Evolutionary conservation across 2,797 vertebrate genomes (phyloP).

Genomic region (Remorina albescens): DNA sequence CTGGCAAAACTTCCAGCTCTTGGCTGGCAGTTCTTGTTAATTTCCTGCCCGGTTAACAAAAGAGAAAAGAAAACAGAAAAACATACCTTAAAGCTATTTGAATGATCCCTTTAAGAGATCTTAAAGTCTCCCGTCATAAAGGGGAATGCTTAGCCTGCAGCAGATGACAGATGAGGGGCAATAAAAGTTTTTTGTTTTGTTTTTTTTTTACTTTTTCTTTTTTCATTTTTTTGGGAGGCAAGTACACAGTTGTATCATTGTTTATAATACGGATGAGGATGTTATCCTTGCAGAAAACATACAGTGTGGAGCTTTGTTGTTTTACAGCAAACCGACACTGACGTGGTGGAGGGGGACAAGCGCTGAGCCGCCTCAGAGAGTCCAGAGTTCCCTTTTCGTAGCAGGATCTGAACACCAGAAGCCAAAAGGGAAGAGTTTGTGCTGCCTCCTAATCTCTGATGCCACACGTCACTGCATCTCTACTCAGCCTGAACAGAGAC

Average conservation of each 20-base stretch:
- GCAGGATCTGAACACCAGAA: conserved; percentile 26
- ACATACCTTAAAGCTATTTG: conserved; percentile 18
- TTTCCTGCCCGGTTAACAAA: conserved; percentile 53
- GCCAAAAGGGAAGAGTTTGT: conserved; percentile 19
- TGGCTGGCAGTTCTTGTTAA: conserved; percentile 36
- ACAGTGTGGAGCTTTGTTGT: not conserved
- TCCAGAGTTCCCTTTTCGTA: conserved; percentile 62
- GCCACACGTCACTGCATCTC: conserved; percentile 55
- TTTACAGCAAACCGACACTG: conserved; percentile 3
- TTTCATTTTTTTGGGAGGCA: too few species aligned
- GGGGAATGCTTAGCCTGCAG: conserved; percentile 42
- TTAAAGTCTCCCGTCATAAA: conserved; percentile 42
- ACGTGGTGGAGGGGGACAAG: conserved; percentile 7
- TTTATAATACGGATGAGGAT: not conserved
- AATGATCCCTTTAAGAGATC: conserved; percentile 37
- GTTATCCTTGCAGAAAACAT: not conserved
- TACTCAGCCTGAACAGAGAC: conserved; percentile 14
- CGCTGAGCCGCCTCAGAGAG: conserved; percentile 37
- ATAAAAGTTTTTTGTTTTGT: conserved; percentile 12
- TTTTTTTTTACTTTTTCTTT: not conserved
- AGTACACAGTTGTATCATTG: not conserved
- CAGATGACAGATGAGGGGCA: conserved; percentile 1
- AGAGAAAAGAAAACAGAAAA: conserved; percentile 26
- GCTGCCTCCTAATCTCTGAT: conserved; percentile 44
- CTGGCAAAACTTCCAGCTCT: conserved; percentile 11